These are phyloP conservation scores for Ophion obscuratus DNA, from an alignment of 2,888 invertebrate species.

Conservation along the genomic window DNA sequence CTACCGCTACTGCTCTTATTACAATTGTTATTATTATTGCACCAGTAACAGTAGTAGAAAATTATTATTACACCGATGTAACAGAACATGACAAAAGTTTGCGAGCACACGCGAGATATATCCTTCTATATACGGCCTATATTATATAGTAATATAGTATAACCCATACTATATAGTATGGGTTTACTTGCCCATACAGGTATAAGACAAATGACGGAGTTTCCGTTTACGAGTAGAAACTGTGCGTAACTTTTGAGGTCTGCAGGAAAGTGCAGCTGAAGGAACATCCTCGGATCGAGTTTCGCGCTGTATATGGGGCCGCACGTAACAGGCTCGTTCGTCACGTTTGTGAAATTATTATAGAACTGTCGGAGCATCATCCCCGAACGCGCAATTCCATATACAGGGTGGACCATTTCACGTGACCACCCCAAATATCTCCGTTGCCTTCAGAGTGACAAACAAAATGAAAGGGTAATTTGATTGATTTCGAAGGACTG, in stretches of 20 bases:
- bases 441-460: too few relatives aligned
- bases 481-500: too few relatives aligned
- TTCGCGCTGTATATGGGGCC: background rate
- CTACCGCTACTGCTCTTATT: background rate
- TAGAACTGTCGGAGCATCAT: slow-evolving; percentile 2
- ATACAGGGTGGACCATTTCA: too few relatives aligned
- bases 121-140: background rate
- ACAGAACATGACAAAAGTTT: slow-evolving; percentile 27
- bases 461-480: too few relatives aligned
- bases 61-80: slow-evolving; percentile 19
- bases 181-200: background rate
- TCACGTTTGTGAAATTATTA: slow-evolving; percentile 36
- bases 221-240: slow-evolving; percentile 5
- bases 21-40: slow-evolving; percentile 23
- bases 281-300: slow-evolving; percentile 4
- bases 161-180: too few relatives aligned
- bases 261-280: background rate
- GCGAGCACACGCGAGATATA: background rate
- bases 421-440: too few relatives aligned
- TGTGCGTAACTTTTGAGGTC: slow-evolving; percentile 20
- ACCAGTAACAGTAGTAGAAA: background rate
- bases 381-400: background rate
- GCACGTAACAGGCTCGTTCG: slow-evolving; percentile 12
- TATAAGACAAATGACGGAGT: slow-evolving; percentile 18
- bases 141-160: too few relatives aligned